Base-by-base conservation (phyloP, 2,888 invertebrate species). In the Pinctada fucata region DNA sequence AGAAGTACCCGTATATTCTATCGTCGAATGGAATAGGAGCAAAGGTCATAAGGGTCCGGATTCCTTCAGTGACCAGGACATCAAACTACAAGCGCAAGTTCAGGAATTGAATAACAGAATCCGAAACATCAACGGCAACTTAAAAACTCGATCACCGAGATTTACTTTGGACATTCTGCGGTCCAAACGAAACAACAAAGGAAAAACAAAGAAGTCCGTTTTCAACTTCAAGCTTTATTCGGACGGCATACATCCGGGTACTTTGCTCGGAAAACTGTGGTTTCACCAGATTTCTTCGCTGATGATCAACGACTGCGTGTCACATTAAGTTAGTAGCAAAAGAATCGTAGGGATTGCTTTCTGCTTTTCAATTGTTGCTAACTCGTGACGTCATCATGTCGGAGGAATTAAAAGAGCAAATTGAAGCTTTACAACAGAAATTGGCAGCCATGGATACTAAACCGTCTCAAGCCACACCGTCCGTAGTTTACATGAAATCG, bases 401-500 rank as follows among this genome's bases (percentile, higher is more conserved):
- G 5, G 13, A 3, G 3, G 31, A 31, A 3, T 6, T 66, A 16
- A 45, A 8, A 45, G 45, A 3, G 51, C n/a, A 70, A 70, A 13
- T 8, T 13, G 49, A 70, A 5, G 51, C 49, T 13, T 13, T n/a
- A 66, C 3, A 74, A 52, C 47, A 67, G 8, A 65, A 48, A 64
- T 66, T 2, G 6, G 66, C 51, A 6, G 66, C 3, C 16, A 10
- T 45, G 16, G 13, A 75, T 3, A 13, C 31, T 13, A 66, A 73
- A 47, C 66, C 31, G 16, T 2, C 4, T n/a, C n/a, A n/a, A n/a
- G n/a, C n/a, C n/a, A n/a, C n/a, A n/a, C n/a, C n/a, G n/a, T n/a
- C n/a, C n/a, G n/a, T n/a, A n/a, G 70, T 74, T 5, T 78, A 69
- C 49, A 69, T 78, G 31, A 47, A 51, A 16, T 74, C 65, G 45